Percentiles rank a stretch among this genome's conserved stretches.
phyloP scores from a whole-genome alignment of 2,113 vertebrate species.

The Cephalopterus ornatus region DNA sequence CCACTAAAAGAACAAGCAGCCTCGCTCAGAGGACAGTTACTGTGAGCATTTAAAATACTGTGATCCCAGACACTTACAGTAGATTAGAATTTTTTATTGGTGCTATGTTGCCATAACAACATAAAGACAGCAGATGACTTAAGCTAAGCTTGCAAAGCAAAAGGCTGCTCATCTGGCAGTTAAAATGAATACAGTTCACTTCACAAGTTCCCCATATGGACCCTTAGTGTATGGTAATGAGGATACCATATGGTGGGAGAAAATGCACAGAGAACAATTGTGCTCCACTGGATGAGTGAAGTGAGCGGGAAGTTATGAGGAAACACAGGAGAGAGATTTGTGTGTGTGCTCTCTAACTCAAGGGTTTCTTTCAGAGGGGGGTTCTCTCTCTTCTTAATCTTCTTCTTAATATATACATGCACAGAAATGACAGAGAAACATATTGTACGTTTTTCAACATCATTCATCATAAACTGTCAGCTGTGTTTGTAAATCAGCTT shows the following conservation, averaged over 20 bases:
- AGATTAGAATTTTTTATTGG: slow-evolving; percentile 87
- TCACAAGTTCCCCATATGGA: slow-evolving; percentile 87
- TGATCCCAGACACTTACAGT: slow-evolving; percentile 79
- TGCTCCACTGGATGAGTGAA: slow-evolving; percentile 73
- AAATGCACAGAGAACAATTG: slow-evolving; percentile 80
- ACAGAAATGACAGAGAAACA: slow-evolving; percentile 72
- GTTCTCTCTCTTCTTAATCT: slow-evolving; percentile 70
- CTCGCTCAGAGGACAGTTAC: slow-evolving; percentile 73
- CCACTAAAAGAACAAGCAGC: slow-evolving; percentile 26
- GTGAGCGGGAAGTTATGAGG: slow-evolving; percentile 64
- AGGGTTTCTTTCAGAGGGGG: slow-evolving; percentile 65
- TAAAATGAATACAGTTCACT: slow-evolving; percentile 87
- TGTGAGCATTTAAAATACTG: slow-evolving; percentile 78
- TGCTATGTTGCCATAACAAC: slow-evolving; percentile 84
- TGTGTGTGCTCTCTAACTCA: slow-evolving; percentile 60
- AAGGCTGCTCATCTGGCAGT: slow-evolving; percentile 86
- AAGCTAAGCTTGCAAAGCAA: slow-evolving; percentile 83
- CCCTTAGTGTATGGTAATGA: slow-evolving; percentile 84
- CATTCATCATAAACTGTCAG: slow-evolving; percentile 80
- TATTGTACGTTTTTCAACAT: slow-evolving; percentile 76
- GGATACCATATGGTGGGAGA: slow-evolving; percentile 83
- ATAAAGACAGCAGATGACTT: slow-evolving; percentile 83
- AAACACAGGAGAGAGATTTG: slow-evolving; percentile 62
- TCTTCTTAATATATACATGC: slow-evolving; percentile 67
- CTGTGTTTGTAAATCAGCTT: slow-evolving; percentile 80